A percentile compares a stretch with the other conserved stretches of the same genome.
phyloP scores from a whole-genome alignment of 2,113 vertebrate genomes.

The Rattus norvegicus region GRCr8 NC_086022.1:170598001-170598500 shows the following conservation, averaged over 20 bases:
- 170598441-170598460: neutral
- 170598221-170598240: neutral
- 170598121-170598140: neutral
- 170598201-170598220: conserved; percentile 15
- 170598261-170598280: conserved; percentile 27
- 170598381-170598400: neutral
- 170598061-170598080: neutral
- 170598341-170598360: neutral
- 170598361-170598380: neutral
- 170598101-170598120: neutral
- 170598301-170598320: neutral
- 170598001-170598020: neutral
- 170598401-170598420: neutral
- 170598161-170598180: neutral
- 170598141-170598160: conserved; percentile 26
- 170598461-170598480: neutral
- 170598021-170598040: neutral
- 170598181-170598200: conserved; percentile 25
- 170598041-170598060: neutral
- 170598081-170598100: neutral
- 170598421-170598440: neutral
- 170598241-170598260: neutral
- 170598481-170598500: neutral
- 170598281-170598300: neutral
- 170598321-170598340: conserved; percentile 15